phyloP scores from a whole-genome alignment of 2,888 invertebrate species.

The Gandaritis pyraliata region DNA sequence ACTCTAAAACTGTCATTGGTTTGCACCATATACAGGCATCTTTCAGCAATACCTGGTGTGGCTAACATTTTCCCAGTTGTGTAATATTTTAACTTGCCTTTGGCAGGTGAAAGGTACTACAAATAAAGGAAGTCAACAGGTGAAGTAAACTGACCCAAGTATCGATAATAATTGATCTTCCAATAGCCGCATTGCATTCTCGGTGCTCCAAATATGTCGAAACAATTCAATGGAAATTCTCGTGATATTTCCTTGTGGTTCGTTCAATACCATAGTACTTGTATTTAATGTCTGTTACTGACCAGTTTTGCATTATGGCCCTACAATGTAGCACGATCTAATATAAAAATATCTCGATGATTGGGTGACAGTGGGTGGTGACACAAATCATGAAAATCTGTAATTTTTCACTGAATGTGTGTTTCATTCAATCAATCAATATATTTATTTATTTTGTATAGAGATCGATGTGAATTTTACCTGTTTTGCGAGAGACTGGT shows the following conservation, averaged over 20 bases:
- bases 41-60: constrained; percentile 9
- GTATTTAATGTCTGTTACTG: not conserved
- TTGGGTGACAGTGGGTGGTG: too few relatives aligned
- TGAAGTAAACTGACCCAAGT: constrained; percentile 24
- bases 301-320: not conserved
- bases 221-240: constrained; percentile 16
- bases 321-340: not conserved
- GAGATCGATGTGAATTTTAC: too few relatives aligned
- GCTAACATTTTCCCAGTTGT: constrained; percentile 28
- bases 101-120: constrained; percentile 34
- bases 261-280: not conserved
- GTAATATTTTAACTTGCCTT: constrained; percentile 40
- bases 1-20: not conserved
- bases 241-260: constrained; percentile 19
- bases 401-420: too few relatives aligned
- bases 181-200: constrained; percentile 32
- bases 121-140: constrained; percentile 34
- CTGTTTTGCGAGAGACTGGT: too few relatives aligned
- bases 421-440: too few relatives aligned
- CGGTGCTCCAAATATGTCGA: constrained; percentile 22
- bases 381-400: too few relatives aligned
- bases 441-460: too few relatives aligned
- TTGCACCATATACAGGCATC: not conserved
- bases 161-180: constrained; percentile 25
- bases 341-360: too few relatives aligned